Evolutionary conservation across 2,797 vertebrate genomes (phyloP).

Genomic region (Onychomys torridus): DNA sequence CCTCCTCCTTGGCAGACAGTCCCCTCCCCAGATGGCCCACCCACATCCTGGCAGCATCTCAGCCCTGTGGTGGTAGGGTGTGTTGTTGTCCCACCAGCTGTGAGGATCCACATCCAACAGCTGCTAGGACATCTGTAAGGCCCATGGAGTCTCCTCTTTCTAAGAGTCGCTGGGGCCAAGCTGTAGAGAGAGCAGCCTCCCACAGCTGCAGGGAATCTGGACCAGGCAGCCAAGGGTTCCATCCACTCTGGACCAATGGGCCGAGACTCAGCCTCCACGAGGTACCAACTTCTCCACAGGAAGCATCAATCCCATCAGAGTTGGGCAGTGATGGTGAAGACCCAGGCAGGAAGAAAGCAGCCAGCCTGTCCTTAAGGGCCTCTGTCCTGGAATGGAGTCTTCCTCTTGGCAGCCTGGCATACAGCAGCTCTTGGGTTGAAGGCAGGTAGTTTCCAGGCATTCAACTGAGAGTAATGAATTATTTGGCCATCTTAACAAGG

Average conservation of each 20-base stretch:
- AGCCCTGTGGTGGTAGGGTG: slow-evolving; percentile 44
- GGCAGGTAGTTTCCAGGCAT: slow-evolving; percentile 79
- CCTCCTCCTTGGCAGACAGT: slow-evolving; percentile 22
- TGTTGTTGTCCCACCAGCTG: slow-evolving; percentile 17
- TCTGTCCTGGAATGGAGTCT: slow-evolving; percentile 65
- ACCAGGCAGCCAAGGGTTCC: slow-evolving; percentile 29
- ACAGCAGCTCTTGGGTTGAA: slow-evolving; percentile 68
- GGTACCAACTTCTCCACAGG: slow-evolving; percentile 69
- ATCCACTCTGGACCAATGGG: slow-evolving; percentile 31
- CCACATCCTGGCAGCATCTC: slow-evolving; percentile 32
- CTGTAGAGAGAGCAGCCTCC: slow-evolving; percentile 45
- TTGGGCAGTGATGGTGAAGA: slow-evolving; percentile 59
- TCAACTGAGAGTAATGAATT: slow-evolving; percentile 76
- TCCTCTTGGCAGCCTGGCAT: slow-evolving; percentile 54
- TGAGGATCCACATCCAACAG: slow-evolving; percentile 51
- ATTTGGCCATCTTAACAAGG: slow-evolving; percentile 81
- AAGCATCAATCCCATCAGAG: slow-evolving; percentile 63
- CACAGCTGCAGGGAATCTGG: slow-evolving; percentile 44
- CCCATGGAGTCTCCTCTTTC: slow-evolving; percentile 56
- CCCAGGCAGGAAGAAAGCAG: slow-evolving; percentile 63
- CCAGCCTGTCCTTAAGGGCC: slow-evolving; percentile 35
- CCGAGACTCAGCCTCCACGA: slow-evolving; percentile 60
- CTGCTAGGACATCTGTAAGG: slow-evolving; percentile 19
- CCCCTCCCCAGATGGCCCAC: slow-evolving; percentile 48
- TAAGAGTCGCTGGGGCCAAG: slow-evolving; percentile 40